Base-by-base conservation (phyloP, 2,113 vertebrate species). In the Asarcornis scutulata region DNA sequence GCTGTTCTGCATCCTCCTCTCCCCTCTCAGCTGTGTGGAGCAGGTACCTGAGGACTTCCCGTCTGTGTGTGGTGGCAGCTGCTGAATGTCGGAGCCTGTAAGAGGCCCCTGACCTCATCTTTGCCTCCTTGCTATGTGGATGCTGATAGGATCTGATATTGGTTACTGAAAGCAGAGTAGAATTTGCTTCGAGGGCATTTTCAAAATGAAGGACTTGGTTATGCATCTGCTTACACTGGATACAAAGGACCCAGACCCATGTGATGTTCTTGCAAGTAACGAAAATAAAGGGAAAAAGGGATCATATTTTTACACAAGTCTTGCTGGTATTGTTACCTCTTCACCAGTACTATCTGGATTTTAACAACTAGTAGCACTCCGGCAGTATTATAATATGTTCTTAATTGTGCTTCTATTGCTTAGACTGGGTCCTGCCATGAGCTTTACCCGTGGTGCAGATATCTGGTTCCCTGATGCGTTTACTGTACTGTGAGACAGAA, bases 71-170 rank as follows among this genome's bases (percentile, higher is more conserved):
- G 13, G 38, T 53, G 29, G 75, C 48, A 29, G 27, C 48, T 42
- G 34, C 69, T 14, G 52, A 5, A 1, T 14, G 10, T 50, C 50
- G 48, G 23, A 56, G 42, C 60, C 55, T 32, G 6, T 18, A 9
- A 68, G 48, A 53, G 73, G 36, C 14, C 48, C 9, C 53, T 2
- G 0, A 2, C 48, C 3, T 0, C 36, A 55, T 11, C 20, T 77
- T 56, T 32, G 6, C 46, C 17, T 38, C 66, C 31, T 34, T 18
- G 8, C 42, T 38, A 2, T 22, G 31, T 3, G 1, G 40, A 31
- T 44, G 27, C 40, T 2, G 3, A 32, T n/a, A 38, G 0, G 0
- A 53, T 34, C 66, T 78, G 5, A 11, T 34, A n/a, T 42, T 1
- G 1, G 17, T 53, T 72, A 44, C 23, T 36, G 44, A 40, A 32